Conservation (phyloP, 2,888 invertebrate species). For the Ichneumoninae sp. region DNA sequence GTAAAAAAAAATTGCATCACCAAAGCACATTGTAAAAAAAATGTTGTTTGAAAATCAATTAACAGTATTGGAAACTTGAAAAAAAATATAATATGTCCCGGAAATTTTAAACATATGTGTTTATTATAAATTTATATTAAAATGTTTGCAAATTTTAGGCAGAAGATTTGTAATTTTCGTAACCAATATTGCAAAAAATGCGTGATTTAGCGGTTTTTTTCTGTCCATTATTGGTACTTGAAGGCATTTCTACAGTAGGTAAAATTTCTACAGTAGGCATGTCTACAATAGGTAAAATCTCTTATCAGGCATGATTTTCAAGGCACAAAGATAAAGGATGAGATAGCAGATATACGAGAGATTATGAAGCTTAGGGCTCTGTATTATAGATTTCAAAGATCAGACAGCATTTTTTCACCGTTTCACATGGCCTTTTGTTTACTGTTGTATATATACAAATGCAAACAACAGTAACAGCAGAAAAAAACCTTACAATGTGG, state of each 20-base stretch:
- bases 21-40: no score
- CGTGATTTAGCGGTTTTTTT: no score
- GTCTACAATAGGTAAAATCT: not conserved
- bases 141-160: no score
- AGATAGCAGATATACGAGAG: not conserved
- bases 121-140: no score
- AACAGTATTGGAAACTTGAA: no score
- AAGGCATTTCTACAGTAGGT: not conserved
- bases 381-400: not conserved
- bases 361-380: not conserved
- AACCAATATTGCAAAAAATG: no score
- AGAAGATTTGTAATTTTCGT: no score
- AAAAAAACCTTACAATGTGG: not conserved
- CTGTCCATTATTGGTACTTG: no score
- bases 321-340: not conserved
- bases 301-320: not conserved
- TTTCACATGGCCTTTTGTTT: not conserved
- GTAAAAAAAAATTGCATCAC: no score
- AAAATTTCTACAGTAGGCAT: not conserved
- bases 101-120: no score
- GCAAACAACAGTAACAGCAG: not conserved
- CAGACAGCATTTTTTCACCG: not conserved
- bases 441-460: not conserved
- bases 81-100: no score
- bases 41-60: no score